Conservation (phyloP, 2,797 vertebrate species). For the Hemitrygon akajei region DNA sequence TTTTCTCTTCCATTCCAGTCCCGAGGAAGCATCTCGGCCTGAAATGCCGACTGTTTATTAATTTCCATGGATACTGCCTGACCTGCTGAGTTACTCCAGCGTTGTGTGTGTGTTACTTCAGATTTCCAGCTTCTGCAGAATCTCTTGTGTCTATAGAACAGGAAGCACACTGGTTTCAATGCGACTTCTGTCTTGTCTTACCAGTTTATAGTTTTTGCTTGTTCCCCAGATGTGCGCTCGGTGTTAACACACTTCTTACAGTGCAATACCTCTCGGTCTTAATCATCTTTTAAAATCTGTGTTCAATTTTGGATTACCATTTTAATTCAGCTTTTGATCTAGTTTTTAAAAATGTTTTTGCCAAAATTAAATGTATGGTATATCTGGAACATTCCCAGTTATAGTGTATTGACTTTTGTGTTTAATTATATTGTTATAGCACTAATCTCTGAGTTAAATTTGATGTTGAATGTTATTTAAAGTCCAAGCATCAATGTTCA, state of each 20-base stretch:
- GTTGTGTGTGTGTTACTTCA: too few relatives aligned
- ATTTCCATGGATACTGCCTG: too few relatives aligned
- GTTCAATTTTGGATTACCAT: background rate
- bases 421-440: background rate
- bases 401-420: background rate
- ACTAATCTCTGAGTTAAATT: too few relatives aligned
- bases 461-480: background rate
- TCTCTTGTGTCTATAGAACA: background rate
- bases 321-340: background rate
- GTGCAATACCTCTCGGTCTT: background rate
- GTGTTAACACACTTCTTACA: background rate
- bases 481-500: background rate
- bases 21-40: too few relatives aligned
- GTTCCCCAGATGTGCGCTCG: background rate
- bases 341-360: background rate
- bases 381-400: background rate
- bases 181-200: background rate
- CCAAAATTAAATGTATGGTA: background rate
- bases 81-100: too few relatives aligned
- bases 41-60: too few relatives aligned
- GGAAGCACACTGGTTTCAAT: background rate
- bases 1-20: too few relatives aligned
- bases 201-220: background rate
- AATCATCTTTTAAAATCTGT: background rate
- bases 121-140: too few relatives aligned